Base-by-base conservation (phyloP, 1,140 invertebrate genomes). In the Anoplolepis gracilipes region DNA sequence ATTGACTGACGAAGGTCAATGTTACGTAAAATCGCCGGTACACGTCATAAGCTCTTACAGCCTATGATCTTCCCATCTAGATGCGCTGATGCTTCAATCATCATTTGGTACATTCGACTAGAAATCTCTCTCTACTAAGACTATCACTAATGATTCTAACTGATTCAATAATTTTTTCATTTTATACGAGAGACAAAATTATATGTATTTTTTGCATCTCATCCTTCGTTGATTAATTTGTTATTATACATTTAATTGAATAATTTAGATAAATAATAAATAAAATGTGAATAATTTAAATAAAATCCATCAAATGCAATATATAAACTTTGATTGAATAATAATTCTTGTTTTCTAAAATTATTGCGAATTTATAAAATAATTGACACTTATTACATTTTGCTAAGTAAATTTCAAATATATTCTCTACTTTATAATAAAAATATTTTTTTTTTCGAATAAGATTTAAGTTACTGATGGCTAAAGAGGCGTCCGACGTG, bases 1-100 rank as follows among this genome's bases (percentile, higher is more conserved):
- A 91, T 81, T 72, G 79, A 92, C 81, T 84, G 85, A 90, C 72
- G 88, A 93, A 93, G 92, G 93, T 93, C 93, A 93, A 93, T 93
- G 93, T 93, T 93, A 92, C 85, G 89, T 93, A 93, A 93, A 90
- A 72, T 88, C 61, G 72, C 72, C 61, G 46, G 65, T 39, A 55
- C 61, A 77, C 86, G 77, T 90, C 88, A 90, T 84, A 86, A n/a
- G 11, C 62, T 64, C 46, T 65, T 49, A 78, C 49, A 78, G 39
- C n/a, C 79, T 42, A 42, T 42, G 10, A 6, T 49, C 46, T 65
- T 78, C 88, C 75, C 61, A 30, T 75, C 30, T 42, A 76, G 6
- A 28, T 30, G 13, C 33, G n/a, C 33, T 33, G 19, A 49, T 65
- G 62, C 53, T 39, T 79, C 30, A 42, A 30, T 6, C 22, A 42